Evolutionary conservation across 2,888 invertebrate genomes (phyloP).

Genomic region (Melieria omissa): DNA sequence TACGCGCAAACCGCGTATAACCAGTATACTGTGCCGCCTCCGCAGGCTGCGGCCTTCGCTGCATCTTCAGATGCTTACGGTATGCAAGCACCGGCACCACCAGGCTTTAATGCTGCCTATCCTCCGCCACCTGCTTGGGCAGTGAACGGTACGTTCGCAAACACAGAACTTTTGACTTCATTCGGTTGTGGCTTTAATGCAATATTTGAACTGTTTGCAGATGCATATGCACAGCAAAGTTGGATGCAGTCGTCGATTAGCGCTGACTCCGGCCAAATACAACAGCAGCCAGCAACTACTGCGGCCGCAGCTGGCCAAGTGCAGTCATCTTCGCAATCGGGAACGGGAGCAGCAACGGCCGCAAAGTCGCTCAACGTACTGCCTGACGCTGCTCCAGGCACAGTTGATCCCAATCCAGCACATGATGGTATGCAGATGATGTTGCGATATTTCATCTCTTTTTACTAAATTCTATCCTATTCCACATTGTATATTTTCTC

Average conservation of each 20-base stretch:
- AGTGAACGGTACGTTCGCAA: slow-evolving; percentile 44
- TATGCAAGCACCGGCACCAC: slow-evolving; percentile 53
- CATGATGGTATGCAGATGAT: slow-evolving; percentile 61
- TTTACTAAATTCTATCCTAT: slow-evolving; percentile 30
- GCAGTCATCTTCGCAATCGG: slow-evolving; percentile 32
- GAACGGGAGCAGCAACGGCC: slow-evolving; percentile 7
- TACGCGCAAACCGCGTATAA: slow-evolving; percentile 53
- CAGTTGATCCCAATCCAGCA: slow-evolving; percentile 50
- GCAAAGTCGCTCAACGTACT: slow-evolving; percentile 31
- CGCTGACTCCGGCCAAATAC: slow-evolving; percentile 32
- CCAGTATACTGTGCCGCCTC: slow-evolving; percentile 55
- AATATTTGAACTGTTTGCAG: slow-evolving; percentile 22
- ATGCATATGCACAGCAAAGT: slow-evolving; percentile 55
- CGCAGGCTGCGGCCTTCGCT: slow-evolving; percentile 51
- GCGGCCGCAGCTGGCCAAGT: slow-evolving; percentile 38
- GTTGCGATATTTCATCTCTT: slow-evolving; percentile 4
- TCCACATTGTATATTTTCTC: slow-evolving; percentile 37
- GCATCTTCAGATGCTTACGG: slow-evolving; percentile 46
- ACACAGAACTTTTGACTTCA: neutral
- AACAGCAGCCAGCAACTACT: neutral
- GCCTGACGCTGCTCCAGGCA: slow-evolving; percentile 41
- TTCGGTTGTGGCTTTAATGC: too few relatives aligned
- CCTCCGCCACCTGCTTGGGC: slow-evolving; percentile 60
- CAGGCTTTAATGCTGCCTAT: slow-evolving; percentile 56
- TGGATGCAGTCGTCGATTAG: slow-evolving; percentile 49